These are phyloP conservation scores for Pollimyrus isidori DNA, from an alignment of 2,113 vertebrate species.

Conservation along the genomic window DNA sequence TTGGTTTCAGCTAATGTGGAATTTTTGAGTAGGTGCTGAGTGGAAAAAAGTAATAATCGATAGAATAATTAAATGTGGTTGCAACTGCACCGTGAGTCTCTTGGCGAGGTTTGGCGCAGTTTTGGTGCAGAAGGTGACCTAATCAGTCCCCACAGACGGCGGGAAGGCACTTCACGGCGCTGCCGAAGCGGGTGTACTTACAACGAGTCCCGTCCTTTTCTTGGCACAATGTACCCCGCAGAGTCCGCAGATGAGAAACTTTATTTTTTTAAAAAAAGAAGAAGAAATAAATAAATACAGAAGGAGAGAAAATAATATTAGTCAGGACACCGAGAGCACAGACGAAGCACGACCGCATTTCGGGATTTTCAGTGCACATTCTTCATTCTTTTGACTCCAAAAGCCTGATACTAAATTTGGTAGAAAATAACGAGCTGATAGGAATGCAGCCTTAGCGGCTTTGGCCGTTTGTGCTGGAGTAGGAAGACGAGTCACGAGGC, in stretches of 20 bases:
- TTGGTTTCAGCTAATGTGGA: neutral
- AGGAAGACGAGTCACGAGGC: neutral
- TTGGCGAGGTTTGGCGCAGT: neutral
- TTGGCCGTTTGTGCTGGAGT: neutral
- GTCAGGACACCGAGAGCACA: neutral
- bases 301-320: conserved; percentile 10
- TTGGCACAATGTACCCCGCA: conserved; percentile 92
- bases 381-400: neutral
- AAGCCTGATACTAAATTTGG: neutral
- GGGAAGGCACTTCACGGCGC: neutral
- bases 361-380: neutral
- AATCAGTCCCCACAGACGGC: neutral
- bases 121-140: neutral
- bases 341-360: neutral
- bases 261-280: neutral
- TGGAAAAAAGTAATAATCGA: neutral
- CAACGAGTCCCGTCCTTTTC: conserved; percentile 91
- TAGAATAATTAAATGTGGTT: neutral
- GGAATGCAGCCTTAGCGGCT: neutral
- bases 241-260: conserved; percentile 93
- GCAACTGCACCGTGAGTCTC: neutral
- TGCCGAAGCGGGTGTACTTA: conserved; percentile 60
- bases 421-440: neutral
- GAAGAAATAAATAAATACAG: conserved; percentile 25
- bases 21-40: neutral